phyloP scores from a whole-genome alignment of 2,888 invertebrate genomes.

The Drosophila tanythrix region DNA sequence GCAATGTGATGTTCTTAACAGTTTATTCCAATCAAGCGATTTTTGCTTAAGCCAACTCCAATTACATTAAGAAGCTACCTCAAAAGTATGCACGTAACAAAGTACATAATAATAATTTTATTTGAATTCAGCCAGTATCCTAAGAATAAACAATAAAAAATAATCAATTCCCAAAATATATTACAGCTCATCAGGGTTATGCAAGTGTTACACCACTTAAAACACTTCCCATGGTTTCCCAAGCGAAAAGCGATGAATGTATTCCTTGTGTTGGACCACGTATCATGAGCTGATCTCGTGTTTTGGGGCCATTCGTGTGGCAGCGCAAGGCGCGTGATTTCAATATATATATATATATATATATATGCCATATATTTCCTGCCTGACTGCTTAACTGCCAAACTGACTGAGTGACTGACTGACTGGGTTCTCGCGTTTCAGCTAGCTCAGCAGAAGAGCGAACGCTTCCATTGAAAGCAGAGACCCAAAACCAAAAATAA shows the following conservation, averaged over 20 bases:
- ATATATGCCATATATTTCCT: slow-evolving; percentile 25
- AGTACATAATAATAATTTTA: not conserved
- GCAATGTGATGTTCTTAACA: not conserved
- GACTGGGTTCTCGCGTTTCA: slow-evolving; percentile 48
- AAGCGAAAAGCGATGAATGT: not conserved
- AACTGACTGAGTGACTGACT: not conserved
- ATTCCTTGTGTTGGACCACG: slow-evolving; percentile 28
- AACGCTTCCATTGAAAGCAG: slow-evolving; percentile 67
- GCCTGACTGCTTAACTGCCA: not conserved
- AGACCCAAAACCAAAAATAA: slow-evolving; percentile 15
- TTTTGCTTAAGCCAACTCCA: not conserved
- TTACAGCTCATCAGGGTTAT: slow-evolving; percentile 3
- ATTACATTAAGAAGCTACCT: not conserved
- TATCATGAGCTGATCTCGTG: slow-evolving; percentile 56
- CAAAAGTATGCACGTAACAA: not conserved
- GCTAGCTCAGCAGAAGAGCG: slow-evolving; percentile 52
- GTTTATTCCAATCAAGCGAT: not conserved
- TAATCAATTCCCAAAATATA: not conserved
- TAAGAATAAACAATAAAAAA: not conserved
- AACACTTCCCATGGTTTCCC: slow-evolving; percentile 1
- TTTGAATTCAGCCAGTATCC: not conserved
- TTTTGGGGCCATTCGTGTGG: slow-evolving; percentile 33
- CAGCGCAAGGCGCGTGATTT: slow-evolving; percentile 50
- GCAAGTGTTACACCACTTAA: not conserved
- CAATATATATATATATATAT: not conserved